These are phyloP conservation scores for Scaptomyza flava DNA, from an alignment of 2,888 invertebrate genomes.

Conservation along the genomic window DNA sequence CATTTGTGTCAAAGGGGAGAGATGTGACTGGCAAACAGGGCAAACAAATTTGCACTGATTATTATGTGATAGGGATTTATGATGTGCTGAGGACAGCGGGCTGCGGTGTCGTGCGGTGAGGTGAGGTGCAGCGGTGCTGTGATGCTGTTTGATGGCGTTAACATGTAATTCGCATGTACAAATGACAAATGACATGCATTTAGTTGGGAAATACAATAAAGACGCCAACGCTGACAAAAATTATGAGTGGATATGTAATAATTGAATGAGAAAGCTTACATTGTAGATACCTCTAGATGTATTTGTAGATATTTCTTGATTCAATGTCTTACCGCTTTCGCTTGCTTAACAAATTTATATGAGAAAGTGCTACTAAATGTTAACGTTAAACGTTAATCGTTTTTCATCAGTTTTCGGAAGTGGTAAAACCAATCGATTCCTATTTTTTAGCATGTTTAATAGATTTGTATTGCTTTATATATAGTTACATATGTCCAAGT, in stretches of 20 bases:
- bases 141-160: conserved; percentile 7
- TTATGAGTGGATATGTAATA: background rate
- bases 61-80: conserved; percentile 18
- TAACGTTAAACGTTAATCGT: background rate
- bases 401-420: background rate
- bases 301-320: background rate
- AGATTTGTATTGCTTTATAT: too few species aligned
- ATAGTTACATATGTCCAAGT: background rate
- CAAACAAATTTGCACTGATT: conserved; percentile 57
- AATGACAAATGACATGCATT: conserved; percentile 55
- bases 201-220: conserved; percentile 29
- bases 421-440: background rate
- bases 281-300: background rate
- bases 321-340: background rate
- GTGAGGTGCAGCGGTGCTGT: background rate
- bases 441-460: background rate
- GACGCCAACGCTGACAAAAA: conserved; percentile 36
- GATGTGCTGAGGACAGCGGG: background rate
- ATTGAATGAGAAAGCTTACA: background rate
- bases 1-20: conserved; percentile 6
- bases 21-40: conserved; percentile 29
- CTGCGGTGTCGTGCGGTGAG: background rate
- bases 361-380: too few species aligned
- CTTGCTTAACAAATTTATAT: too few species aligned
- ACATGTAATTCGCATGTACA: conserved; percentile 38